Evolutionary conservation across 2,888 invertebrate species (phyloP).

Genomic region (Hydriomena furcata): DNA sequence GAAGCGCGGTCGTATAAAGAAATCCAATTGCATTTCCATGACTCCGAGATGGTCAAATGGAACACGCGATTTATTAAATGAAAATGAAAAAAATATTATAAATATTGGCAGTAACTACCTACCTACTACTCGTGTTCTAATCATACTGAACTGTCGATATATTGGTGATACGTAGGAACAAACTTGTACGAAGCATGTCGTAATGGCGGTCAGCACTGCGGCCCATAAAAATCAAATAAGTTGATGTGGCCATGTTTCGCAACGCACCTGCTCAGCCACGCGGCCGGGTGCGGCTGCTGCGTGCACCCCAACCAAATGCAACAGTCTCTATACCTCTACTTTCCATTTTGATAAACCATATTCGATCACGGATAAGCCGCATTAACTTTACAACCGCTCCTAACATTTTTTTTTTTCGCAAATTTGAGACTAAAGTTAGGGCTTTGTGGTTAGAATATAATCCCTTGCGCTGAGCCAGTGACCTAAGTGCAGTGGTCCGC

Average conservation of each 20-base stretch:
- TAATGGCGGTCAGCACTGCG: slow-evolving; percentile 63
- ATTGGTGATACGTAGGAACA: slow-evolving; percentile 42
- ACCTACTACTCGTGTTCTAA: slow-evolving; percentile 41
- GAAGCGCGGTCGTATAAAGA: slow-evolving; percentile 34
- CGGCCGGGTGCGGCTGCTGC: slow-evolving; percentile 36
- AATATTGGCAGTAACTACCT: too few species aligned
- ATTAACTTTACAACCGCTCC: slow-evolving; percentile 42
- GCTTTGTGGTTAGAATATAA: slow-evolving; percentile 19
- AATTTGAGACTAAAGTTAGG: slow-evolving; percentile 20
- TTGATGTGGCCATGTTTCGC: slow-evolving; percentile 62
- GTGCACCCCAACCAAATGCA: slow-evolving; percentile 28
- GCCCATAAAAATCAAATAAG: slow-evolving; percentile 68
- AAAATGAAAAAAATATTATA: slow-evolving; percentile 38
- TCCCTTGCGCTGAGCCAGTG: slow-evolving; percentile 24
- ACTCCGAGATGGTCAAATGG: slow-evolving; percentile 40
- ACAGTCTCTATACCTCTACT: slow-evolving; percentile 31
- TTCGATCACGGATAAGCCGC: slow-evolving; percentile 27
- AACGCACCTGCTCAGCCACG: slow-evolving; percentile 59
- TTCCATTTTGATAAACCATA: slow-evolving; percentile 27
- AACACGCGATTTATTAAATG: slow-evolving; percentile 39
- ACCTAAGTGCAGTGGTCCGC: slow-evolving; percentile 45
- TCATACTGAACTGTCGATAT: slow-evolving; percentile 54
- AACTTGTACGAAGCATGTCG: slow-evolving; percentile 58
- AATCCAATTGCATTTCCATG: slow-evolving; percentile 39
- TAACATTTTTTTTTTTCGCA: slow-evolving; percentile 33